A percentile compares a stretch with the other conserved stretches of the same genome.
These are phyloP conservation scores for Araneus ventricosus DNA, from an alignment of 1,140 invertebrate species.

Conservation along the genomic window DNA sequence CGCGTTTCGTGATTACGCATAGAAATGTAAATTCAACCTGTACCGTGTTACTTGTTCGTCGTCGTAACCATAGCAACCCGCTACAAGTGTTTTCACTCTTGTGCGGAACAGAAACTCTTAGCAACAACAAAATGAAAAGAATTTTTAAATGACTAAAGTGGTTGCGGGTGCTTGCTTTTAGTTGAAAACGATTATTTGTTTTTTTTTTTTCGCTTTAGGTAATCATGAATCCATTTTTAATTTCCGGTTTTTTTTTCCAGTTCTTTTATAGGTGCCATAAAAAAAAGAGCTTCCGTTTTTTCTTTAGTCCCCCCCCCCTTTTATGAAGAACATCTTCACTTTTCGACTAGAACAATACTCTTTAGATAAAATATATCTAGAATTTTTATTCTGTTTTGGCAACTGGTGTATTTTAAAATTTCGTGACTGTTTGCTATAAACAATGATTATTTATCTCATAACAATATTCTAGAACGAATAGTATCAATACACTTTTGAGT, in stretches of 20 bases:
- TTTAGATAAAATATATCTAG: too few relatives aligned
- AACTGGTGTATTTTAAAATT: too few relatives aligned
- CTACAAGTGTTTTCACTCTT: conserved; percentile 48
- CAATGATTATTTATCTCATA: too few relatives aligned
- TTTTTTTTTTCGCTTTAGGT: neutral
- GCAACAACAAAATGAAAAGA: neutral
- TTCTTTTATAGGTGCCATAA: neutral
- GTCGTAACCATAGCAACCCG: conserved; percentile 23
- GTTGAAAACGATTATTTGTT: neutral
- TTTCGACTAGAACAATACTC: too few relatives aligned
- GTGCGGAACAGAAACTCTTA: neutral
- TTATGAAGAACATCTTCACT: too few relatives aligned
- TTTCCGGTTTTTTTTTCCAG: neutral
- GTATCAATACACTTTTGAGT: too few relatives aligned
- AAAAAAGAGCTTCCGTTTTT: neutral
- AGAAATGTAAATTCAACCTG: conserved; percentile 40
- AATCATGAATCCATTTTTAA: neutral
- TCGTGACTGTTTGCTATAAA: too few relatives aligned
- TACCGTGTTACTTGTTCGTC: conserved; percentile 35
- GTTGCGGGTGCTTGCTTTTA: neutral
- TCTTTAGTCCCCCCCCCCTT: too few relatives aligned
- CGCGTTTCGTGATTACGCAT: neutral
- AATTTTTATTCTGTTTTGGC: too few relatives aligned
- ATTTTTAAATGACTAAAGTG: neutral
- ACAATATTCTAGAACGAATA: too few relatives aligned